Conservation (phyloP, 2,888 invertebrate species). For the Drosophila incognita region DNA sequence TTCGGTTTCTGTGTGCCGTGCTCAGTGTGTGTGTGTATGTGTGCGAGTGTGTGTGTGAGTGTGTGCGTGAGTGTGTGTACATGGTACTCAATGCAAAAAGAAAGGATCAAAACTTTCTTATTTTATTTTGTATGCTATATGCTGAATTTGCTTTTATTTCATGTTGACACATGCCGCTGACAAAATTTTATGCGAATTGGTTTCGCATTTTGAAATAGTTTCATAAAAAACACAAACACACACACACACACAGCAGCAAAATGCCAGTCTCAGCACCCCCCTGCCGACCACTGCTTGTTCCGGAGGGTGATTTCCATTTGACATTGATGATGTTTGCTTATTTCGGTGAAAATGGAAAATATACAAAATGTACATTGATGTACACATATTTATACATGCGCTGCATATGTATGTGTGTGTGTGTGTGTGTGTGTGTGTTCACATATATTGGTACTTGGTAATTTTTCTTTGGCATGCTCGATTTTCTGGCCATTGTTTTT, state of each 20-base stretch:
- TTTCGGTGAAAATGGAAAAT: conserved; percentile 79
- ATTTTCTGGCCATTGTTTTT: conserved; percentile 40
- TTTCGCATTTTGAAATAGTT: conserved; percentile 81
- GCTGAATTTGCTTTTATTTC: conserved; percentile 64
- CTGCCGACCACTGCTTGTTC: conserved; percentile 2
- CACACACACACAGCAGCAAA: conserved; percentile 1
- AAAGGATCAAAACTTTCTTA: conserved; percentile 52
- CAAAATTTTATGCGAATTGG: conserved; percentile 81
- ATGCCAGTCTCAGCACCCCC: conserved; percentile 49
- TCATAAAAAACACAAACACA: conserved; percentile 65
- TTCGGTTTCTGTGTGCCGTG: conserved; percentile 55
- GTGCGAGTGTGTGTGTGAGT: conserved; percentile 21
- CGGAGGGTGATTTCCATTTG: conserved; percentile 79
- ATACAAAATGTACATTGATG: conserved; percentile 55
- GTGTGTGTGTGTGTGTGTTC: conserved; percentile 1
- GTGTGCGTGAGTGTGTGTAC: conserved; percentile 24
- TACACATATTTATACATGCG: conserved; percentile 4
- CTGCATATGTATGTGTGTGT: neutral
- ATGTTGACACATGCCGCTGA: conserved; percentile 68
- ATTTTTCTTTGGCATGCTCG: conserved; percentile 41
- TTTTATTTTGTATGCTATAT: conserved; percentile 65
- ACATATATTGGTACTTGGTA: conserved; percentile 48
- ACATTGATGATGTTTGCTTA: conserved; percentile 83
- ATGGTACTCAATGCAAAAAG: conserved; percentile 7
- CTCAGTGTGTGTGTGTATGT: conserved; percentile 9